phyloP scores from a whole-genome alignment of 1,140 invertebrate species.

The Papilio dardanus region DNA sequence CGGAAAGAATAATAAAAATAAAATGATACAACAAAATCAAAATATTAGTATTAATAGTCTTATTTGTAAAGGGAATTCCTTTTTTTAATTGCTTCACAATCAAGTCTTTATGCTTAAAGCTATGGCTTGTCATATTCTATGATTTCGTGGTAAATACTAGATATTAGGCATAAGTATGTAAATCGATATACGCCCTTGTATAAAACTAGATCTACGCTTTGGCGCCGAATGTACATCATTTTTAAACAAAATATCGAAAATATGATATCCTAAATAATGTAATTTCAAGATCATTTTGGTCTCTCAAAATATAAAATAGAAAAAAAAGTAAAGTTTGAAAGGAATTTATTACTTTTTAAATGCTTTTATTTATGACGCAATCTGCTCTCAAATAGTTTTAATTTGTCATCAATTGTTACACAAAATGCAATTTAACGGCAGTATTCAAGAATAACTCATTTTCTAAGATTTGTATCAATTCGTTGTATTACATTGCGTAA shows the following conservation, averaged over 20 bases:
- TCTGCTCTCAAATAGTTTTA: neutral
- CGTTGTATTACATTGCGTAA: conserved; percentile 18
- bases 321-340: neutral
- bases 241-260: conserved; percentile 12
- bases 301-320: neutral
- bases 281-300: neutral
- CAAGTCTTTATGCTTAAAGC: conserved; percentile 53
- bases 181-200: conserved; percentile 18
- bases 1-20: neutral
- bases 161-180: conserved; percentile 2
- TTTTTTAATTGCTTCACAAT: conserved; percentile 36
- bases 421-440: neutral
- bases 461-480: conserved; percentile 1
- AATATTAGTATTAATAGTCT: conserved; percentile 37
- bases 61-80: conserved; percentile 42
- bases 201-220: conserved; percentile 8
- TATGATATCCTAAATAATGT: neutral
- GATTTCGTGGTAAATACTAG: conserved; percentile 24
- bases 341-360: no score
- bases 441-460: neutral
- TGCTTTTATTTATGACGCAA: neutral
- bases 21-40: conserved; percentile 27
- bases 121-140: conserved; percentile 41
- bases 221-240: conserved; percentile 19
- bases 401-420: neutral